These are phyloP conservation scores for Clostera curtula DNA, from an alignment of 2,888 invertebrate genomes.

Conservation along the genomic window DNA sequence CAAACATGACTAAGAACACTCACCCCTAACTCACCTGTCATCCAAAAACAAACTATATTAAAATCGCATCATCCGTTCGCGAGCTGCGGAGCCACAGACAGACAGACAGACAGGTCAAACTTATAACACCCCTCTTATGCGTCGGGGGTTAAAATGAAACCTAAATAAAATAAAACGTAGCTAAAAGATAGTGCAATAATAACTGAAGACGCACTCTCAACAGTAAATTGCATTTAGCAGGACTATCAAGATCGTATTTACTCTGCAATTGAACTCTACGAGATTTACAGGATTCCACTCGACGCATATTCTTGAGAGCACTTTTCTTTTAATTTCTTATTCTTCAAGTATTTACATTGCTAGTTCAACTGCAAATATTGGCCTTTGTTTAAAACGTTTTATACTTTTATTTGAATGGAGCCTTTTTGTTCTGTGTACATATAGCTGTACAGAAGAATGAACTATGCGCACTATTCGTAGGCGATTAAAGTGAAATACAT, in stretches of 20 bases:
- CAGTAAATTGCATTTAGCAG: constrained; percentile 42
- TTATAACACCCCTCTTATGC: too few species aligned
- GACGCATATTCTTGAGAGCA: constrained; percentile 25
- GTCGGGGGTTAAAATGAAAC: too few species aligned
- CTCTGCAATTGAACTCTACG: constrained; percentile 43
- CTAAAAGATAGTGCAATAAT: constrained; percentile 6
- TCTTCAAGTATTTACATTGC: constrained; percentile 19
- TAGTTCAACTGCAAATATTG: constrained; percentile 15
- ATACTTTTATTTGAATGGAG: neutral
- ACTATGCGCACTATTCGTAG: too few species aligned
- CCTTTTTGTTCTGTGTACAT: too few species aligned
- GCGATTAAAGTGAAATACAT: neutral
- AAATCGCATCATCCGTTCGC: too few species aligned
- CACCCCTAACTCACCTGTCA: too few species aligned
- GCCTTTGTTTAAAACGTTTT: constrained; percentile 9
- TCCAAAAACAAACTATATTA: too few species aligned
- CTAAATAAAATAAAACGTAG: too few species aligned
- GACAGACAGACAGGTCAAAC: too few species aligned
- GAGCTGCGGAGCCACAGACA: too few species aligned
- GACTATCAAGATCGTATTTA: constrained; percentile 44
- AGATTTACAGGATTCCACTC: constrained; percentile 43
- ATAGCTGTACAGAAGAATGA: too few species aligned
- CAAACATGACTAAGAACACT: too few species aligned
- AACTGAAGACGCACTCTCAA: constrained; percentile 23
- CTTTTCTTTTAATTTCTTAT: constrained; percentile 26